Conservation (phyloP, 1,140 invertebrate genomes). For the Aphidius ervi region DNA sequence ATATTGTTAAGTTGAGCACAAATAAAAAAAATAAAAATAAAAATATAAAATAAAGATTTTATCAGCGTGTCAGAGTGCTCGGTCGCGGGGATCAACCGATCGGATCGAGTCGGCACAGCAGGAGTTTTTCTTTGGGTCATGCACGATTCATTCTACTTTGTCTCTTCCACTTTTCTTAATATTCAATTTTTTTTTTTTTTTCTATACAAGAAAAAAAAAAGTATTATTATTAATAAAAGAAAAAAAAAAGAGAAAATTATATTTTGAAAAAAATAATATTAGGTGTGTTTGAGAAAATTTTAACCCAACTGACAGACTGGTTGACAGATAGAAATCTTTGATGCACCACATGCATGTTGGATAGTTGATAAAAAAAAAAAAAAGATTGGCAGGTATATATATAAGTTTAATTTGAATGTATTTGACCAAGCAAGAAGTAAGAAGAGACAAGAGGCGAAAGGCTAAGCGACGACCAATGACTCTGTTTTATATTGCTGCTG, state of each 20-base stretch:
- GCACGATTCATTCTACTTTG: slow-evolving; percentile 28
- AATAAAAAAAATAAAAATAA: not conserved
- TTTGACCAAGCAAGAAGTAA: not conserved
- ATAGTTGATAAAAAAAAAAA: not conserved
- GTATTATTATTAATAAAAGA: not conserved
- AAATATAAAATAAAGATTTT: slow-evolving; percentile 33
- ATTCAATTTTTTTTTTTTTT: not conserved
- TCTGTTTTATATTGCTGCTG: no score
- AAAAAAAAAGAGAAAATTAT: not conserved
- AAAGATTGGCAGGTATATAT: slow-evolving; percentile 2
- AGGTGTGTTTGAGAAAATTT: not conserved
- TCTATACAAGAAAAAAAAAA: not conserved
- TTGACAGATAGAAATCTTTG: slow-evolving; percentile 18
- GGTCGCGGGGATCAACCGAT: slow-evolving; percentile 45
- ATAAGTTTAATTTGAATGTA: not conserved
- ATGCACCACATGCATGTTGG: not conserved
- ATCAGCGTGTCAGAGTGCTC: slow-evolving; percentile 39
- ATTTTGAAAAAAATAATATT: not conserved
- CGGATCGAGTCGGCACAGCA: slow-evolving; percentile 45
- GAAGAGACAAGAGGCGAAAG: not conserved
- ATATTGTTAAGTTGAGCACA: slow-evolving; percentile 7
- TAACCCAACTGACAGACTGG: slow-evolving; percentile 1
- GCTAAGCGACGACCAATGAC: not conserved
- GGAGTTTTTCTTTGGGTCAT: slow-evolving; percentile 45
- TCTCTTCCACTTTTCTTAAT: not conserved